Evolutionary conservation across 2,113 vertebrate species (phyloP), one percentile per base, ranked within the genome.

Genomic region (Lota lota): DNA sequence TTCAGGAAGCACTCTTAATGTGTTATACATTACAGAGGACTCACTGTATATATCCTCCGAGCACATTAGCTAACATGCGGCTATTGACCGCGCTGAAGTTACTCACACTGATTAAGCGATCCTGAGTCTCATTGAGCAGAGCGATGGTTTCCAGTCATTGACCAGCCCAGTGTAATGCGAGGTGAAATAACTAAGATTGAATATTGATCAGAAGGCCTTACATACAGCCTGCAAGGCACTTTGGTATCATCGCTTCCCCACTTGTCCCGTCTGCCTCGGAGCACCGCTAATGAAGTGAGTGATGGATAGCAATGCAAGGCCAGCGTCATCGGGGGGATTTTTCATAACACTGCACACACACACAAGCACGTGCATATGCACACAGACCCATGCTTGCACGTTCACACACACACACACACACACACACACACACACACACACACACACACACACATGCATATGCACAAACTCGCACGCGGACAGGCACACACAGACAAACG

Each of bases 131-230:
- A 33, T 4, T 12, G 60, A 78, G 77, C 53, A 22, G 72, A 20
- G 22, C 12, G 7, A 18, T 59, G 64, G 65, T 69, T 67, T 67
- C 64, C 75, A 83, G 81, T 68, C 76, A 74, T 66, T 20, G 62
- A 78, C 70, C 76, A 51, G 68, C 61, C 7, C 58, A 15, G 65
- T 22, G 75, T 73, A 80, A 86, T 80, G 82, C 63, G 61, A 72
- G 75, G 75, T 74, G 83, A 83, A 83, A 84, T 80, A 78, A 83
- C 62, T 61, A 73, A 74, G 82, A 88, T 83, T 81, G 83, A 84
- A 83, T 87, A 89, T 89, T 82, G 85, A 89, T 90, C 83, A 83
- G 79, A 70, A 59, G 57, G 11, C 62, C 63, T 59, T 72, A 63
- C 80, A 72, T 79, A 75, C 73, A 63, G 77, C 80, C 72, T 64